These are phyloP conservation scores for Trichonephila inaurata DNA, from an alignment of 1,140 invertebrate species.

Conservation along the genomic window DNA sequence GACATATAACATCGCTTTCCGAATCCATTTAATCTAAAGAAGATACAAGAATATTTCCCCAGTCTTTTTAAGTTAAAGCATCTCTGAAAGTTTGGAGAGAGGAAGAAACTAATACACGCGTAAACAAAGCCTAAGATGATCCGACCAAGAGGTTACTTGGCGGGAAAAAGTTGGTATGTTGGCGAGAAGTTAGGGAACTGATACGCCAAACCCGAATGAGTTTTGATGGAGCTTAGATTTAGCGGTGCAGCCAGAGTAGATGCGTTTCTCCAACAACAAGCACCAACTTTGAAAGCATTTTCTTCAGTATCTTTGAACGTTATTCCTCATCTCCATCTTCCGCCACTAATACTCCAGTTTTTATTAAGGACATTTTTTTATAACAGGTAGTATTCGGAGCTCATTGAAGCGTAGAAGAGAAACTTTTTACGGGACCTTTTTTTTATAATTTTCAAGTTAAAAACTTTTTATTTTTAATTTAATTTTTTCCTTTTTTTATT, in stretches of 20 bases:
- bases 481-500: background rate
- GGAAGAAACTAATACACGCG: background rate
- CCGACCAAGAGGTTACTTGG: slow-evolving; percentile 36
- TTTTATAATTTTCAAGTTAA: too few species aligned
- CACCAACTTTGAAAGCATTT: slow-evolving; percentile 22
- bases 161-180: slow-evolving; percentile 64
- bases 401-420: background rate
- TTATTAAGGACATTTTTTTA: slow-evolving; percentile 11
- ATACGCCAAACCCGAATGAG: slow-evolving; percentile 67
- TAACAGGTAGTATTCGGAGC: slow-evolving; percentile 5
- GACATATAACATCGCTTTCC: too few species aligned
- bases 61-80: background rate
- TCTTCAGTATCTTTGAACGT: slow-evolving; percentile 19
- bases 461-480: background rate
- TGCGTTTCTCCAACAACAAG: slow-evolving; percentile 39
- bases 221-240: slow-evolving; percentile 62
- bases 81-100: background rate
- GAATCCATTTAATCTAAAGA: too few species aligned
- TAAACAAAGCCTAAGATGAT: background rate
- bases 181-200: slow-evolving; percentile 40
- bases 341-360: background rate
- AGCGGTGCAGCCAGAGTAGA: slow-evolving; percentile 49
- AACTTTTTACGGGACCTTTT: background rate
- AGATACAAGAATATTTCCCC: too few species aligned
- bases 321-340: slow-evolving; percentile 62